These are phyloP conservation scores for Aleiodes sp. DNA, from an alignment of 1,140 invertebrate genomes.

Conservation along the genomic window DNA sequence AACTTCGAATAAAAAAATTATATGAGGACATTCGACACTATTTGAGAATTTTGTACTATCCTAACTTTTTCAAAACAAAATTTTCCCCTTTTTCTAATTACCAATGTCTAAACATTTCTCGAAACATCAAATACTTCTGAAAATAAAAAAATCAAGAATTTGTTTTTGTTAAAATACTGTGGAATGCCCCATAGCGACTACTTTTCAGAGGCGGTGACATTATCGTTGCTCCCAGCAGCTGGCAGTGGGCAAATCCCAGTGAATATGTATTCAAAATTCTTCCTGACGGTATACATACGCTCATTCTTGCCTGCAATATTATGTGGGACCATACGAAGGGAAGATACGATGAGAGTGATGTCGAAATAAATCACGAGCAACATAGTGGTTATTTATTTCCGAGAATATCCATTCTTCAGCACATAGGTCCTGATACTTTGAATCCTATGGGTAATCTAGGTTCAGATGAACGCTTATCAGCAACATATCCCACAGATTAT, in stretches of 20 bases:
- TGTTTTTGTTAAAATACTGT: slow-evolving; percentile 22
- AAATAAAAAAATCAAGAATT: slow-evolving; percentile 14
- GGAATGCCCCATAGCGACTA: neutral
- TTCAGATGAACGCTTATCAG: slow-evolving; percentile 2
- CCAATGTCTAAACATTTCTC: too few relatives aligned
- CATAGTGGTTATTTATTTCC: slow-evolving; percentile 16
- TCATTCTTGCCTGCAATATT: slow-evolving; percentile 48
- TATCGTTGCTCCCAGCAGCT: slow-evolving; percentile 56
- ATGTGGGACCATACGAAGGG: slow-evolving; percentile 49
- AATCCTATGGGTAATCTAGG: neutral
- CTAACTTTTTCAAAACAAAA: too few relatives aligned
- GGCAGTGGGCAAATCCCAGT: slow-evolving; percentile 59
- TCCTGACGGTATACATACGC: slow-evolving; percentile 53
- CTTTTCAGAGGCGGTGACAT: slow-evolving; percentile 58
- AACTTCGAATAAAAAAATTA: too few relatives aligned
- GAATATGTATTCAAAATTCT: slow-evolving; percentile 58
- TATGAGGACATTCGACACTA: too few relatives aligned
- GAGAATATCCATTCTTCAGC: neutral
- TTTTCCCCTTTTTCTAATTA: too few relatives aligned
- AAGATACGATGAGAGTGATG: slow-evolving; percentile 5
- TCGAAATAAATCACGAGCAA: neutral
- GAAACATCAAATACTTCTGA: too few relatives aligned
- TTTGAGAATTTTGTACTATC: too few relatives aligned
- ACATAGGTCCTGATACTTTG: slow-evolving; percentile 2
- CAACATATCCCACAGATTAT: slow-evolving; percentile 42